These are phyloP conservation scores for Drosophila pruinosa DNA, from an alignment of 1,140 invertebrate genomes.

Conservation along the genomic window DNA sequence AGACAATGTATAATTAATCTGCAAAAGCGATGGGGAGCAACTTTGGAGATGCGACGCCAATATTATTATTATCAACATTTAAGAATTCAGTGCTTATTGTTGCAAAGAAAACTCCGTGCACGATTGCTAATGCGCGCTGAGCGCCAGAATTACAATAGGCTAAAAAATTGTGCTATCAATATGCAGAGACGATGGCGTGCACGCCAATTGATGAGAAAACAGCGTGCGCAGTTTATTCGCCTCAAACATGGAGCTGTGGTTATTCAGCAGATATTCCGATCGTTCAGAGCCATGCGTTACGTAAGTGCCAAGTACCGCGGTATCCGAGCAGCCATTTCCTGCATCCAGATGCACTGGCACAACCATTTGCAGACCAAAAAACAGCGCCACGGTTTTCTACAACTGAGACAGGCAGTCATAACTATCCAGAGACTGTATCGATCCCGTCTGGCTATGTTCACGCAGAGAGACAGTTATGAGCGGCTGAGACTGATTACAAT, in stretches of 20 bases:
- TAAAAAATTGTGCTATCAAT: constrained; percentile 43
- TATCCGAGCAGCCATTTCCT: constrained; percentile 60
- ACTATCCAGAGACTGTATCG: constrained; percentile 49
- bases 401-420: constrained; percentile 35
- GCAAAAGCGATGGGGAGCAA: constrained; percentile 49
- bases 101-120: constrained; percentile 31
- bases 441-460: constrained; percentile 35
- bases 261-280: constrained; percentile 84
- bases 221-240: constrained; percentile 38
- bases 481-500: constrained; percentile 18
- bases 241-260: constrained; percentile 58
- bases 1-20: constrained; percentile 24
- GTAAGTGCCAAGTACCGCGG: constrained; percentile 67
- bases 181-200: constrained; percentile 62
- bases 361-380: constrained; percentile 54
- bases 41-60: constrained; percentile 10
- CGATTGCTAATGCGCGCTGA: constrained; percentile 10
- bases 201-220: constrained; percentile 39
- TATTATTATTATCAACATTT: constrained; percentile 23
- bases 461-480: constrained; percentile 15
- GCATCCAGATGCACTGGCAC: constrained; percentile 83
- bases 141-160: constrained; percentile 26
- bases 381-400: constrained; percentile 28
- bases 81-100: background rate
- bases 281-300: constrained; percentile 63